A percentile compares a stretch with the other conserved stretches of the same genome.
Conservation (phyloP, 1,140 invertebrate genomes). For the Augochlora pura region DNA sequence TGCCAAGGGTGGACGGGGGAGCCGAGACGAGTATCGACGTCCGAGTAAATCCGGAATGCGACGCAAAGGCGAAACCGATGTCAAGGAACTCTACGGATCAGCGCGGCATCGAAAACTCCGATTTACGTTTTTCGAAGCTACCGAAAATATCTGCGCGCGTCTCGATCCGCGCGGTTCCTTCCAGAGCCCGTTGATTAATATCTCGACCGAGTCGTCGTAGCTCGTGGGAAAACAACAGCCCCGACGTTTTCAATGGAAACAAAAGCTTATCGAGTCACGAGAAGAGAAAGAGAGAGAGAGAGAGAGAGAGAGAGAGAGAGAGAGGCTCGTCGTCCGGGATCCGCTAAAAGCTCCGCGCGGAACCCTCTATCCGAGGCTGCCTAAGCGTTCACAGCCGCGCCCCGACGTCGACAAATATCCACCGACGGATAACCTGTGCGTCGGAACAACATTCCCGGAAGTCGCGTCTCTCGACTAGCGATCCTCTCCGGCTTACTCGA, state of each 20-base stretch:
- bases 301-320: too few species aligned
- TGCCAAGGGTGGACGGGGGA: too few species aligned
- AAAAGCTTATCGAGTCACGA: slow-evolving; percentile 51
- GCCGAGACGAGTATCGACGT: too few species aligned
- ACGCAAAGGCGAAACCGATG: too few species aligned
- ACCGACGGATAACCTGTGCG: neutral
- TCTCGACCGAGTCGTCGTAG: slow-evolving; percentile 47
- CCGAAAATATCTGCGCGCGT: too few species aligned
- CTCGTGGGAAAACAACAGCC: slow-evolving; percentile 24
- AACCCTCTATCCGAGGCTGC: neutral
- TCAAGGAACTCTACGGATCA: too few species aligned
- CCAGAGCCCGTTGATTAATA: slow-evolving; percentile 53
- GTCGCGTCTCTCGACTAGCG: neutral
- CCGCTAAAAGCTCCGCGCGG: slow-evolving; percentile 38
- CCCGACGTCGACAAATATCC: neutral
- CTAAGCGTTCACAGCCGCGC: neutral
- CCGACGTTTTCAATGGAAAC: slow-evolving; percentile 55
- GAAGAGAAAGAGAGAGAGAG: too few species aligned
- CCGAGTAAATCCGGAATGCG: too few species aligned
- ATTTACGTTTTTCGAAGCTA: too few species aligned
- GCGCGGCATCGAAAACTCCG: too few species aligned
- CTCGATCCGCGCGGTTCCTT: slow-evolving; percentile 33
- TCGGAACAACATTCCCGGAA: neutral
- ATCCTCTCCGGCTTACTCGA: neutral
- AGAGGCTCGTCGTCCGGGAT: neutral